Percentiles rank a stretch among this genome's conserved stretches.
Evolutionary conservation across 2,888 invertebrate genomes (phyloP).

Genomic region (Abrostola triplasia): DNA sequence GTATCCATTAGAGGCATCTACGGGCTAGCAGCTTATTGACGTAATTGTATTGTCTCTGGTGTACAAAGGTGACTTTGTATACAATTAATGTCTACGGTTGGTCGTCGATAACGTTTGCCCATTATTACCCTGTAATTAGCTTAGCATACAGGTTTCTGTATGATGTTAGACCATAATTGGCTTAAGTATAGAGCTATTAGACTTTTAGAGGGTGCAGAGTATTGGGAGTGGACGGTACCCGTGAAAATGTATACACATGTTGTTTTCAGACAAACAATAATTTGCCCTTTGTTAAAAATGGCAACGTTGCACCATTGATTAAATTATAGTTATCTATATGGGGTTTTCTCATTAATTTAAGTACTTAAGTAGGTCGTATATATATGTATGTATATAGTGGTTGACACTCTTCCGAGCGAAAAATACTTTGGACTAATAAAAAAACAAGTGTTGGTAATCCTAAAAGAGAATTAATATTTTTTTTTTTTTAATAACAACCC

Average conservation of each 20-base stretch:
- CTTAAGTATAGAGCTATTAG: constrained; percentile 17
- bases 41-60: constrained; percentile 77
- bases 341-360: too few species aligned
- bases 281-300: too few species aligned
- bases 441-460: too few species aligned
- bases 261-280: too few species aligned
- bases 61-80: constrained; percentile 74
- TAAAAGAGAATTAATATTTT: too few species aligned
- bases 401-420: too few species aligned
- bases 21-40: constrained; percentile 67
- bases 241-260: background rate
- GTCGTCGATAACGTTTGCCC: constrained; percentile 40
- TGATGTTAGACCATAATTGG: constrained; percentile 30
- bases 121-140: constrained; percentile 36
- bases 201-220: constrained; percentile 11
- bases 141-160: constrained; percentile 22
- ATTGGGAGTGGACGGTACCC: background rate
- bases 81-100: constrained; percentile 54
- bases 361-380: too few species aligned
- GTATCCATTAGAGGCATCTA: constrained; percentile 75
- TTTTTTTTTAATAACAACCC: too few species aligned
- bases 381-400: too few species aligned
- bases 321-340: too few species aligned
- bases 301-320: too few species aligned
- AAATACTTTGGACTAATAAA: too few species aligned